A percentile compares a stretch with the other conserved stretches of the same genome.
These are phyloP conservation scores for Tetramorium alpestre DNA, from an alignment of 1,140 invertebrate species.

Conservation along the genomic window DNA sequence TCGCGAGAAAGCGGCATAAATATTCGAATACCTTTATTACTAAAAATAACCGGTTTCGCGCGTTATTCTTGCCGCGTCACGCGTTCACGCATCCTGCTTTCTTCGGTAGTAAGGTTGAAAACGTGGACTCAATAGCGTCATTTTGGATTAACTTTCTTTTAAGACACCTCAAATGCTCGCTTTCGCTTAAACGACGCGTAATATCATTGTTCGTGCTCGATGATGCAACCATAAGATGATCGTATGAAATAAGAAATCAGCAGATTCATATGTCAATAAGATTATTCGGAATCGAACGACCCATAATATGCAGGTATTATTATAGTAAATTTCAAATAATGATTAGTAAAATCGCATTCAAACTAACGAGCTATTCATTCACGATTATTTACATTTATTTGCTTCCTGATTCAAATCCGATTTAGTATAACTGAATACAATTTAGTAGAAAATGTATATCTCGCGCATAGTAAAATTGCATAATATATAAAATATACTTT, in stretches of 20 bases:
- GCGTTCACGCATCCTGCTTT: slow-evolving; percentile 39
- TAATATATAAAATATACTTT: neutral
- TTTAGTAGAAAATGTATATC: neutral
- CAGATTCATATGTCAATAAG: neutral
- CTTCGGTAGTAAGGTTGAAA: slow-evolving; percentile 30
- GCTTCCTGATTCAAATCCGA: neutral
- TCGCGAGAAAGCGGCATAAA: slow-evolving; percentile 28
- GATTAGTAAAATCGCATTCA: neutral
- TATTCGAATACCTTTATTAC: slow-evolving; percentile 11
- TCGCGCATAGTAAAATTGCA: no score
- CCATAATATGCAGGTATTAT: neutral
- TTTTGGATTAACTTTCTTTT: slow-evolving; percentile 44
- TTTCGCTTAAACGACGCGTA: slow-evolving; percentile 36
- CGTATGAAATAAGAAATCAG: slow-evolving; percentile 23
- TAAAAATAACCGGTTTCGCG: slow-evolving; percentile 30
- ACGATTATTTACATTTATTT: neutral
- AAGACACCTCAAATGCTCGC: slow-evolving; percentile 12
- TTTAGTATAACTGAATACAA: neutral
- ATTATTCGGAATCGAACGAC: neutral
- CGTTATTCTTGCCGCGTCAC: slow-evolving; percentile 21
- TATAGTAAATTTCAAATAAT: neutral
- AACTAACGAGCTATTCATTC: neutral
- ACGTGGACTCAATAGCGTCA: neutral
- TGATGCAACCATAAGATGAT: slow-evolving; percentile 33
- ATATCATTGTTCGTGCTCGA: neutral